These are phyloP conservation scores for Mythimna pallens DNA, from an alignment of 2,888 invertebrate species.

Conservation along the genomic window DNA sequence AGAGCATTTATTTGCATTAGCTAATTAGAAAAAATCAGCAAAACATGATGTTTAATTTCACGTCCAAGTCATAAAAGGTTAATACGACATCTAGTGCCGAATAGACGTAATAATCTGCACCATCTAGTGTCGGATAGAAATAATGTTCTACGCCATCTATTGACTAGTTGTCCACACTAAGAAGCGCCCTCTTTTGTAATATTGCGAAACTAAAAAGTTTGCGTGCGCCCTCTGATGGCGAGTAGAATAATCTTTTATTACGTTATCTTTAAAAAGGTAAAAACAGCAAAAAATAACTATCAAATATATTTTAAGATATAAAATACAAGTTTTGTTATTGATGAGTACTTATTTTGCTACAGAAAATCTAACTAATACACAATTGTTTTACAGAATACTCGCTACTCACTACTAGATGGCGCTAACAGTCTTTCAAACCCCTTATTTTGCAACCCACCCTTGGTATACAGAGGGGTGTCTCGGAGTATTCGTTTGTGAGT, in stretches of 20 bases:
- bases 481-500: background rate
- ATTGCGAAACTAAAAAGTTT: background rate
- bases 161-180: background rate
- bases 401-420: constrained; percentile 61
- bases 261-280: background rate
- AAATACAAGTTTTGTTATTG: too few species aligned
- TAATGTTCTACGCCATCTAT: constrained; percentile 59
- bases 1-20: too few species aligned
- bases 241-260: constrained; percentile 30
- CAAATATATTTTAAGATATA: background rate
- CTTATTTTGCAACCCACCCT: constrained; percentile 1
- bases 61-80: background rate
- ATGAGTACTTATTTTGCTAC: rapidly evolving
- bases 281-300: rapidly evolving
- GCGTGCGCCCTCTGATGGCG: constrained; percentile 56
- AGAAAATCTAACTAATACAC: too few species aligned
- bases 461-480: constrained; percentile 20
- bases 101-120: constrained; percentile 32
- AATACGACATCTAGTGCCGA: constrained; percentile 62
- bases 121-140: constrained; percentile 60
- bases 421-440: background rate
- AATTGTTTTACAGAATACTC: background rate
- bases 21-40: too few species aligned
- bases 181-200: constrained; percentile 57
- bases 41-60: too few species aligned